A percentile compares a stretch with the other conserved stretches of the same genome.
phyloP scores from a whole-genome alignment of 2,113 vertebrate genomes.

The Eupsittula cactorum region DNA sequence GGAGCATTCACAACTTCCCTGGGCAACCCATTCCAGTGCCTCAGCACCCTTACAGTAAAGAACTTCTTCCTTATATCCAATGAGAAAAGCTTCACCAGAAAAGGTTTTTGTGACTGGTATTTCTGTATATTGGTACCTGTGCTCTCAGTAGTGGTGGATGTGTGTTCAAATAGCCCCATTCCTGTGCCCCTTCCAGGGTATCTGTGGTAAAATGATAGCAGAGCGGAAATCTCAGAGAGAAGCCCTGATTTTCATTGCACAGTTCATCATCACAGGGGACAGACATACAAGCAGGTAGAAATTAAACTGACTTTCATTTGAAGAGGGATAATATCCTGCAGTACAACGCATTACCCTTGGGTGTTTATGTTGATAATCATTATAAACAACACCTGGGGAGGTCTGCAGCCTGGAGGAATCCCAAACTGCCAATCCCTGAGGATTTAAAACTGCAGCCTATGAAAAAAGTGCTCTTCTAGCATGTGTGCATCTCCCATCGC shows the following conservation, averaged over 20 bases:
- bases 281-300: neutral
- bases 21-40: too few species aligned
- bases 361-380: neutral
- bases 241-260: neutral
- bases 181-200: neutral
- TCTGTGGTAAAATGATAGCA: neutral
- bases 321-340: neutral
- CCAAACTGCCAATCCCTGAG: neutral
- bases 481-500: accelerated
- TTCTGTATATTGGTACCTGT: neutral
- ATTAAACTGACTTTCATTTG: neutral
- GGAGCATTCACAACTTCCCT: too few species aligned
- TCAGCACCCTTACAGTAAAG: too few species aligned
- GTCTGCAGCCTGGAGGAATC: neutral
- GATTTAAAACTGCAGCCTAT: neutral
- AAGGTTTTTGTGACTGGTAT: neutral
- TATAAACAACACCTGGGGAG: neutral
- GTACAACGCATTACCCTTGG: neutral
- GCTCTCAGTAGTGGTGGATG: neutral
- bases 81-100: neutral
- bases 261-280: neutral
- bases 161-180: neutral
- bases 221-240: neutral
- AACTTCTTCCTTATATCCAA: too few species aligned
- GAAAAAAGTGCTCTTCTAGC: neutral